Evolutionary conservation across 1,140 invertebrate species (phyloP), one percentile per base, ranked within the genome.

Genomic region (Spodoptera litura): DNA sequence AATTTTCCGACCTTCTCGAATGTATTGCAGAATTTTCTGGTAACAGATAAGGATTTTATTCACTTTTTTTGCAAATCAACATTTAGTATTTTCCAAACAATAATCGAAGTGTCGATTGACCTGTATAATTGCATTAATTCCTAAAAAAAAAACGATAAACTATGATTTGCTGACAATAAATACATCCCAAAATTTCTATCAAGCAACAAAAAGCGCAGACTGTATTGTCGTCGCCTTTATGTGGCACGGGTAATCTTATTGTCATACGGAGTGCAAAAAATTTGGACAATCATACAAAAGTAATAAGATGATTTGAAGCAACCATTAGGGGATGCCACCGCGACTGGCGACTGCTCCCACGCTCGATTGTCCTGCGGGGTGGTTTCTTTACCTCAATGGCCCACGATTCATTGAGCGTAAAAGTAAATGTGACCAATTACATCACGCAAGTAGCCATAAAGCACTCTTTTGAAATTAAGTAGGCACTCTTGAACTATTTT

Each of bases 211-310:
- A 75, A 75, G 73, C 53, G 11, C 73, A 52, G 66, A 70, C 52
- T 64, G 35, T 53, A 75, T 64, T 75, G 58, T 53, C 73, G 73
- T 75, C 59, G 49, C 58, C 59, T 53, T 64, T 75, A 10, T 75
- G 73, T n/a, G 59, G 73, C 73, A 75, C 35, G 49, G 58, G 59
- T 75, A 75, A 75, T 64, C 35, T 75, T 51, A 62, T 75, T 75
- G 72, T 75, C 72, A 38, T 20, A 64, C 13, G 51, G n/a, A 70
- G 79, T 83, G 84, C 81, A 87, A 89, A 89, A 89, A 83, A 68
- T 81, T 73, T 81, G 80, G 85, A 92, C 87, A 93, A 91, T 88
- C 83, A 90, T 92, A 92, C 87, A 91, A 91, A 87, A 88, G 89
- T 89, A 92, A 92, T 92, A 91, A 89, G 85, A 84, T 82, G 83